Evolutionary conservation across 2,113 vertebrate genomes (phyloP).

Genomic region (Mormoops blainvillei): DNA sequence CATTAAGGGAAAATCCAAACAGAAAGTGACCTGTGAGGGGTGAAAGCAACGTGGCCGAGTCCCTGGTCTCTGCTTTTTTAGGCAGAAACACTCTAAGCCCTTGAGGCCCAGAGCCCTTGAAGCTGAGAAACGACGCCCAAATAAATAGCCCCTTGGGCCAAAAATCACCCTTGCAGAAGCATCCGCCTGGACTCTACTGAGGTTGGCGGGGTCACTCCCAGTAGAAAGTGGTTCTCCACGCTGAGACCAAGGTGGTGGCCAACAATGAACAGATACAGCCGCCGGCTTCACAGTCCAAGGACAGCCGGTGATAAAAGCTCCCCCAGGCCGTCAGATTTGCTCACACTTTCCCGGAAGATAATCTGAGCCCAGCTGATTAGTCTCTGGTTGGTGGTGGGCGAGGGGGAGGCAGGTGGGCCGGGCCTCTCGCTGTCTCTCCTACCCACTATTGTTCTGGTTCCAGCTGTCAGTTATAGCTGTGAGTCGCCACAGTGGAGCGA

Average conservation of each 20-base stretch:
- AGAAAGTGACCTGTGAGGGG: background rate
- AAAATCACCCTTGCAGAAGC: background rate
- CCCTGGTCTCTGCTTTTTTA: background rate
- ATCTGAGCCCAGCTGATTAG: background rate
- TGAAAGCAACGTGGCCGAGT: background rate
- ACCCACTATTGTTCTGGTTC: slow-evolving; percentile 21
- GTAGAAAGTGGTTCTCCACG: background rate
- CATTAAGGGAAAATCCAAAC: background rate
- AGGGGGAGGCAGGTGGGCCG: no score
- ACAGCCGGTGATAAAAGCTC: background rate
- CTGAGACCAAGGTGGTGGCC: background rate
- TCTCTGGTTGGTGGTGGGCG: background rate
- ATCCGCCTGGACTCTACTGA: background rate
- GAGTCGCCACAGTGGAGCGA: slow-evolving; percentile 30
- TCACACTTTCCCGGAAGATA: background rate
- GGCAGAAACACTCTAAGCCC: background rate
- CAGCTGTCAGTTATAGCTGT: background rate
- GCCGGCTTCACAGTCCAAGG: background rate
- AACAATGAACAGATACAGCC: background rate
- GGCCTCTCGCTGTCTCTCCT: no score
- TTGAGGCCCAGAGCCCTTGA: background rate
- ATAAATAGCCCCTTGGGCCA: background rate
- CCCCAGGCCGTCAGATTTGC: background rate
- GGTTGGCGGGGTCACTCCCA: background rate
- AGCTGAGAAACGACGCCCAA: background rate